phyloP scores from a whole-genome alignment of 2,888 invertebrate genomes.

The Andricus quercusramuli region DNA sequence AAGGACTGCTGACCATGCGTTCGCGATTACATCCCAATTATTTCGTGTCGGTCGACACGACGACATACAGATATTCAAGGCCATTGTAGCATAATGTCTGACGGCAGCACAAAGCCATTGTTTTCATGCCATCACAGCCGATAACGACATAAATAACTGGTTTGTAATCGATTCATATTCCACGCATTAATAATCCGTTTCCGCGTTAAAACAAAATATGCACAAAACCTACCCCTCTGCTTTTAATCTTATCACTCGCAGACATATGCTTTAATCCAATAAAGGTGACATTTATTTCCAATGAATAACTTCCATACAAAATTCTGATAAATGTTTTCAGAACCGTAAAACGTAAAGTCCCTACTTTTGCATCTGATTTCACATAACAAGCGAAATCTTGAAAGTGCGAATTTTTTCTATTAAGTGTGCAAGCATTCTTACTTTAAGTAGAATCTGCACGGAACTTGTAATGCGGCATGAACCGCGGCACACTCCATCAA shows the following conservation, averaged over 20 bases:
- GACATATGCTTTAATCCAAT: not conserved
- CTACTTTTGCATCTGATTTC: not conserved
- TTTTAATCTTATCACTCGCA: not conserved
- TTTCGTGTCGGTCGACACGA: conserved; percentile 60
- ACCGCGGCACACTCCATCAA: conserved; percentile 61
- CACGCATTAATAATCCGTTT: conserved; percentile 51
- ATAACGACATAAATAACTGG: conserved; percentile 71
- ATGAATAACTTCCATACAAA: not conserved
- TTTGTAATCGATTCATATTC: conserved; percentile 63
- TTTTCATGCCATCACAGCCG: conserved; percentile 65
- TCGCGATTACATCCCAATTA: conserved; percentile 68
- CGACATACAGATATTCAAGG: conserved; percentile 66
- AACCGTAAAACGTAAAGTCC: not conserved
- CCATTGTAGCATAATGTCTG: conserved; percentile 71
- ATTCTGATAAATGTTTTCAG: not conserved
- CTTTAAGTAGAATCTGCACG: conserved; percentile 37
- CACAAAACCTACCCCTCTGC: not conserved
- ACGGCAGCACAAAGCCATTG: conserved; percentile 69
- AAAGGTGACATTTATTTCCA: not conserved
- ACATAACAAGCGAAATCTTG: conserved; percentile 42
- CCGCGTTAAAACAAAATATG: not conserved
- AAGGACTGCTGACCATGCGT: conserved; percentile 45
- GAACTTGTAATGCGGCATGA: conserved; percentile 51
- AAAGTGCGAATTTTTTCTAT: conserved; percentile 34
- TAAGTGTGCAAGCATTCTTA: conserved; percentile 35